Evolutionary conservation across 2,797 vertebrate species (phyloP), one percentile per base, ranked within the genome.

Genomic region (Crenichthys baileyi): DNA sequence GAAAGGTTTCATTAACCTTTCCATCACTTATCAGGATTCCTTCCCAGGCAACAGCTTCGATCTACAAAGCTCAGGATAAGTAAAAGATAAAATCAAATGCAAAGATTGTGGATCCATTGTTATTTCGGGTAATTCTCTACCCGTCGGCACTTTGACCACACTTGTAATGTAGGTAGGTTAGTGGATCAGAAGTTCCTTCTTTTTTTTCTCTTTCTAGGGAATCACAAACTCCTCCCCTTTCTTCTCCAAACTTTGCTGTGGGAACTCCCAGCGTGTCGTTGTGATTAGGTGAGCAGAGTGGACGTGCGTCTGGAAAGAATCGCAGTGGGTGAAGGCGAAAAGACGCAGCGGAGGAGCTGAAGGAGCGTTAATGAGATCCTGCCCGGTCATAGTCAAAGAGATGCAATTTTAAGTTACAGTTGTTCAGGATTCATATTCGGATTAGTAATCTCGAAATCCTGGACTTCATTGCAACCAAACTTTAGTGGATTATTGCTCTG

Each of bases 221-320:
- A 94, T 87, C 92, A 91, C 91, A 83, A 79, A 91, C 95, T 91
- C 95, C 96, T 87, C 95, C 95, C 88, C 95, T 31, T 31, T 31
- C 94, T 88, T 90, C 68, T 75, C 82, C 68, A 82, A 89, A 93
- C 83, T 91, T 79, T 83, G 90, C 93, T 90, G 87, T 89, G 92
- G 93, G 94, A 95, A 94, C 92, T 94, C 95, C 94, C 94, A 91
- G 92, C 90, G 83, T 77, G 82, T 56, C 84, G 90, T 72, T 70
- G 71, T 77, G 93, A 91, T 94, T 89, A 94, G 92, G 90, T 89
- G 89, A 87, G 87, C 87, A 75, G 87, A 86, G 93, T 63, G 90
- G 91, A 91, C 85, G 91, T 90, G 85, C 75, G 82, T 36, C 74
- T 16, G 81, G 53, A 70, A 81, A 82, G 81, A 24, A 44, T 24